These are phyloP conservation scores for Triplophysa siluroides DNA, from an alignment of 2,113 vertebrate species.

Conservation along the genomic window DNA sequence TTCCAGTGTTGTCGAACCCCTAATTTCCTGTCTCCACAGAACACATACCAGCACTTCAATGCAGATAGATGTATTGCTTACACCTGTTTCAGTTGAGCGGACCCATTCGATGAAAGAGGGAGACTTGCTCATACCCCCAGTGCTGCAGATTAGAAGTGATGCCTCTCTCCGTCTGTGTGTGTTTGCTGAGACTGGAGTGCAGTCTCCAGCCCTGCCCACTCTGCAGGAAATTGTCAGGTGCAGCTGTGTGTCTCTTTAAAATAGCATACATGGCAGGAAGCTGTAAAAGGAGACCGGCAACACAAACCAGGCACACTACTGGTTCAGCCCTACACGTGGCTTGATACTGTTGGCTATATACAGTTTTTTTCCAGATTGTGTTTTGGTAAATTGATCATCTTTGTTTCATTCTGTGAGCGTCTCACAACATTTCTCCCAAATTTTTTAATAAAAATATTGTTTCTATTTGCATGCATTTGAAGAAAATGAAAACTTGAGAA, in stretches of 20 bases:
- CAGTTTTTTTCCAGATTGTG: too few species aligned
- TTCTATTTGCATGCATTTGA: too few species aligned
- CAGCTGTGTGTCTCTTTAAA: conserved; percentile 83
- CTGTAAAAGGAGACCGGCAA: conserved; percentile 88
- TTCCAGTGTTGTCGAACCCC: not conserved
- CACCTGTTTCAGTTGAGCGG: not conserved
- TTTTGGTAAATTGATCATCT: too few species aligned
- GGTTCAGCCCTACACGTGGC: conserved; percentile 47
- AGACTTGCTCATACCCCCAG: conserved; percentile 3
- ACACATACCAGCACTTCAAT: not conserved
- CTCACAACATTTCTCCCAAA: too few species aligned
- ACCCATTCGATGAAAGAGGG: conserved; percentile 1
- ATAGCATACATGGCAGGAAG: conserved; percentile 73
- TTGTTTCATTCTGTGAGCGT: too few species aligned
- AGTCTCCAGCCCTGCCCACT: conserved; percentile 15
- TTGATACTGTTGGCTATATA: too few species aligned
- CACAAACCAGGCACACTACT: conserved; percentile 58
- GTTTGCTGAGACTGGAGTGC: not conserved
- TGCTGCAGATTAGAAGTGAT: conserved; percentile 55
- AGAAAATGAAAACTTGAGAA: too few species aligned
- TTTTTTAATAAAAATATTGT: too few species aligned
- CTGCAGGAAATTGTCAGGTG: conserved; percentile 78
- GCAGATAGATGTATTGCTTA: not conserved
- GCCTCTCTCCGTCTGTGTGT: conserved; percentile 20
- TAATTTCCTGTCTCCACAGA: not conserved